These are phyloP conservation scores for Mobula hypostoma DNA, from an alignment of 2,113 vertebrate species.

Conservation along the genomic window DNA sequence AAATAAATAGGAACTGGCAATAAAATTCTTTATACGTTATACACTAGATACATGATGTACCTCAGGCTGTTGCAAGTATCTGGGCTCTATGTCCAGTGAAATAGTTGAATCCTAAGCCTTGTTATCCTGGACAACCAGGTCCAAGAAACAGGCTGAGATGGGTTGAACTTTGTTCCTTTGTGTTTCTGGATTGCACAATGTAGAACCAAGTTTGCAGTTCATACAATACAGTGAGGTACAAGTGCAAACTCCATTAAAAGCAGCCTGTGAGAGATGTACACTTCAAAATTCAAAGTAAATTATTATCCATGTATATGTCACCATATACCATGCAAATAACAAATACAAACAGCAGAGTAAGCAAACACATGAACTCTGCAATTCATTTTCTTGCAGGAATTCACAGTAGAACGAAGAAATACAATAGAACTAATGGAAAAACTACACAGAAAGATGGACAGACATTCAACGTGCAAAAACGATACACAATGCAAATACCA, in stretches of 20 bases:
- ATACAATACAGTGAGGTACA: neutral
- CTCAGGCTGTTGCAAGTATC: neutral
- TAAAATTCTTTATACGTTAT: neutral
- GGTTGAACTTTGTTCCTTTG: neutral
- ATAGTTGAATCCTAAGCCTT: neutral
- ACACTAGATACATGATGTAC: neutral
- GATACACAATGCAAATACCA: too few relatives aligned
- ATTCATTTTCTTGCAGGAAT: too few relatives aligned
- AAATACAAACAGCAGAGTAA: too few relatives aligned
- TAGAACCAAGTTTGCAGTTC: neutral
- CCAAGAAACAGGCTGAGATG: neutral
- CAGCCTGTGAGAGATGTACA: neutral
- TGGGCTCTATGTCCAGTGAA: neutral
- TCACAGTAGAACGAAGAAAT: too few relatives aligned
- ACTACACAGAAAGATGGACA: too few relatives aligned
- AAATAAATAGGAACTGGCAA: too few relatives aligned
- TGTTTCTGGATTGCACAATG: neutral
- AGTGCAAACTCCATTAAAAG: neutral
- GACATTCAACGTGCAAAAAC: too few relatives aligned
- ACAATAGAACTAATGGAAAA: too few relatives aligned
- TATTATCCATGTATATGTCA: too few relatives aligned
- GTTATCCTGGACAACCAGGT: neutral
- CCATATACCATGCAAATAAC: too few relatives aligned
- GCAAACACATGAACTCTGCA: too few relatives aligned
- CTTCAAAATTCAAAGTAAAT: neutral